Evolutionary conservation across 1,140 invertebrate species (phyloP), one percentile per base, ranked within the genome.

Genomic region (Plectus sambesii): DNA sequence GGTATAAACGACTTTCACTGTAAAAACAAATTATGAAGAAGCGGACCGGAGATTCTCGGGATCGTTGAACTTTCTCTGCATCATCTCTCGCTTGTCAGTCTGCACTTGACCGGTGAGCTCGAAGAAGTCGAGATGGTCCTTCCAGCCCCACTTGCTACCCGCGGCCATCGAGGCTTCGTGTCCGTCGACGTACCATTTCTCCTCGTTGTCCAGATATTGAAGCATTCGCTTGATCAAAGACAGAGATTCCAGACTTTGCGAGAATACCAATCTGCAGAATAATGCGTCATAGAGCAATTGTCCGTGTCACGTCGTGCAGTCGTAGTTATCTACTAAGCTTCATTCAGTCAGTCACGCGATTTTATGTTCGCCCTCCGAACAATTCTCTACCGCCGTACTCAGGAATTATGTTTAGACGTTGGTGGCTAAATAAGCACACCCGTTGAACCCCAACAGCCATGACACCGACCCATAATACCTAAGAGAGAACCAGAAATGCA

Each of bases 171-270:
- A 44, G 3, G 60, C 56, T 36, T 56, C 51, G 26, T 66, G 62
- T 15, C 56, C 62, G 47, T 62, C 62, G 8, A 43, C 38, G 42
- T 66, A 66, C 63, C 63, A 66, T n/a, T 48, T 15, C 23, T 51
- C 42, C 5, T 36, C 51, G 15, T 57, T 56, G 43, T 70, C 68
- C 26, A 72, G 54, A 46, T 61, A 55, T 22, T 70, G 68, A 26
- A 76, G 58, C 61, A 75, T 74, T 46, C 67, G 51, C 49, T 73
- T 69, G 41, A 76, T 76, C 2, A 75, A 51, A 43, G 72, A 56
- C 19, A 76, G 50, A 2, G 72, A 73, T 24, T 74, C 54, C 29
- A 76, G 49, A 53, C 67, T 71, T 49, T 75, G 74, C 45, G 73
- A 74, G 54, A 76, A 76, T 5, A 76, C 60, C 36, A 75, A 57